Conservation (phyloP, 1,140 invertebrate genomes). For the Odontomachus brunneus region DNA sequence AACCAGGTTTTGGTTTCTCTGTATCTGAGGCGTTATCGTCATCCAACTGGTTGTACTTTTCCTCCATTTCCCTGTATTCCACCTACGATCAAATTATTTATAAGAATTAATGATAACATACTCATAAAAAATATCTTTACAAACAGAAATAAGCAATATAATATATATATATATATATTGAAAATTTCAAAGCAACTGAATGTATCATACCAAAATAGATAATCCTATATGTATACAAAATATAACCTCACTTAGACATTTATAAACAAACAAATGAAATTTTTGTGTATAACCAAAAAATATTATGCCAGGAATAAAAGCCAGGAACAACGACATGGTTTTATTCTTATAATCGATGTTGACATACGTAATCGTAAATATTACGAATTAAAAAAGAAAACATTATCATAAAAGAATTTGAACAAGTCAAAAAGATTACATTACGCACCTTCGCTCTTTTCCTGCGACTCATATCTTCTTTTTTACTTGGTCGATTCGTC, state of each 20-base stretch:
- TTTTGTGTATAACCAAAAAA: neutral
- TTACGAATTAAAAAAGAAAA: neutral
- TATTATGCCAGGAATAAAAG: neutral
- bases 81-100: constrained; percentile 85
- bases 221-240: constrained; percentile 17
- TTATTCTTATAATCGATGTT: neutral
- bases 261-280: neutral
- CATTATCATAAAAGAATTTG: neutral
- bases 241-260: neutral
- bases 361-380: neutral
- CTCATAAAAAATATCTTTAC: constrained; percentile 41
- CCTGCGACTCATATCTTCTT: constrained; percentile 87
- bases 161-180: neutral
- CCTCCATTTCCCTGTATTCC: constrained; percentile 89
- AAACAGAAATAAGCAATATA: constrained; percentile 21
- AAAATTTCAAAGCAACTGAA: neutral
- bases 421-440: neutral
- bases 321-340: neutral
- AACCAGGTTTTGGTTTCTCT: constrained; percentile 87
- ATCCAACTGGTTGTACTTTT: constrained; percentile 88
- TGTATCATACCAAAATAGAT: neutral
- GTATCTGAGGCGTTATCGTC: constrained; percentile 88
- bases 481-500: constrained; percentile 10
- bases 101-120: constrained; percentile 49
- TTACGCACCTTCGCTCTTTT: constrained; percentile 88